Evolutionary conservation across 2,888 invertebrate genomes (phyloP), one percentile per base, ranked within the genome.

Genomic region (Mayetiola destructor): DNA sequence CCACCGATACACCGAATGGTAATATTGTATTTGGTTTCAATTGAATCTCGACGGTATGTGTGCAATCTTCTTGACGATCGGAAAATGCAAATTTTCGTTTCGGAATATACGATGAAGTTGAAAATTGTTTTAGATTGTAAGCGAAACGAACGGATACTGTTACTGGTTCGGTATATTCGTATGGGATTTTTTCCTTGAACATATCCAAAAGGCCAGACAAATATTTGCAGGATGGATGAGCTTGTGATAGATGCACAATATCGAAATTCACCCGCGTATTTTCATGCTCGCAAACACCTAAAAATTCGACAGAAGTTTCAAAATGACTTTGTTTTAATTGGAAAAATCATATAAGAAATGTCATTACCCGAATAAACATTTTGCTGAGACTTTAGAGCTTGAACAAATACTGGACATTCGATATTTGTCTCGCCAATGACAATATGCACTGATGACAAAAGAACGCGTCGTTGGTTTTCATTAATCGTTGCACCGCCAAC

Each of bases 151-250:
- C 79, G 0, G 86, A 82, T 0, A 88, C 78, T 54, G 74, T 73
- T 1, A 82, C 79, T 6, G 83, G 76, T 52, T 76, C 74, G 8
- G 73, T 65, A 60, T 64, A 75, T 18, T 77, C 80, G 40, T 78
- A 77, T n/a, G 85, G 80, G 67, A 87, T 80, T 79, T 90, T 96
- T 23, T 87, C 85, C 73, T 91, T 92, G 68, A 97, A 96, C 60
- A 96, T 74, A 64, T 86, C 83, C 37, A 93, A 73, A 55, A 96
- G 76, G 59, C 87, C 88, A 60, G 82, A 84, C 1, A 97, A 77
- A 72, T 91, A 87, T 63, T 82, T 83, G 66, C 86, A 91, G 64
- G 89, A 85, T 23, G 80, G 76, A 1, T 92, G 90, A 57, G 85
- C 80, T 62, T 81, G 79, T 66, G 84, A 84, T 60, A 96, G 75